Conservation (phyloP, 64 coral and sea anemone species). For the Montipora efflorescens region DNA sequence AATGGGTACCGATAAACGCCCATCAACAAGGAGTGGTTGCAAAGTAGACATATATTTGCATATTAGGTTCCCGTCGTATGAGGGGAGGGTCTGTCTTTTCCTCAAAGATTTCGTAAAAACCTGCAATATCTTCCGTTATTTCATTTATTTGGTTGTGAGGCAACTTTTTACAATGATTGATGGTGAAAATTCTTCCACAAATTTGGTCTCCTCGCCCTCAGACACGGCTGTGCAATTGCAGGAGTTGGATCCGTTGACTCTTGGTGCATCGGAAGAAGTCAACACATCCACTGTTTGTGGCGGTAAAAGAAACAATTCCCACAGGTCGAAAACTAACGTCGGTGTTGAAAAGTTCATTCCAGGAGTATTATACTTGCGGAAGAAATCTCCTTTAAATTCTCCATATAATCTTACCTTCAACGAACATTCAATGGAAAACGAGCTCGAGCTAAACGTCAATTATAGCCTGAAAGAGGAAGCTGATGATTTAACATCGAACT, state of each 20-base stretch:
- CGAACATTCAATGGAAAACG: slow-evolving; percentile 28
- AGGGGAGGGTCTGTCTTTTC: background rate
- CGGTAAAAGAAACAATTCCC: background rate
- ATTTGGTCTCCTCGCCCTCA: background rate
- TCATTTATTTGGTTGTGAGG: background rate
- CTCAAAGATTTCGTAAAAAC: background rate
- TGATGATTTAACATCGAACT: background rate
- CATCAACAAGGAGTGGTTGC: slow-evolving; percentile 51
- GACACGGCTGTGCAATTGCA: slow-evolving; percentile 3
- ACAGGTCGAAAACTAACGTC: background rate
- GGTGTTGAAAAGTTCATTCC: background rate
- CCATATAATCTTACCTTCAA: background rate
- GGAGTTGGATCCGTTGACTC: slow-evolving; percentile 41
- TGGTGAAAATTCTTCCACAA: background rate
- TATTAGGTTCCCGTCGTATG: background rate
- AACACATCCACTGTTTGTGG: slow-evolving; percentile 44
- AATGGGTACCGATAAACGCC: background rate
- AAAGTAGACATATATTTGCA: background rate
- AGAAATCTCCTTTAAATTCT: slow-evolving; percentile 52
- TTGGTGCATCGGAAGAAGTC: slow-evolving; percentile 76
- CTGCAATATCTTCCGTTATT: background rate
- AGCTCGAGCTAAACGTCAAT: background rate
- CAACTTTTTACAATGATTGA: background rate
- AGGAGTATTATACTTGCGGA: slow-evolving; percentile 2
- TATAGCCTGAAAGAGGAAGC: background rate